These are phyloP conservation scores for Watersipora subatra DNA, from an alignment of 1,140 invertebrate genomes.

Conservation along the genomic window DNA sequence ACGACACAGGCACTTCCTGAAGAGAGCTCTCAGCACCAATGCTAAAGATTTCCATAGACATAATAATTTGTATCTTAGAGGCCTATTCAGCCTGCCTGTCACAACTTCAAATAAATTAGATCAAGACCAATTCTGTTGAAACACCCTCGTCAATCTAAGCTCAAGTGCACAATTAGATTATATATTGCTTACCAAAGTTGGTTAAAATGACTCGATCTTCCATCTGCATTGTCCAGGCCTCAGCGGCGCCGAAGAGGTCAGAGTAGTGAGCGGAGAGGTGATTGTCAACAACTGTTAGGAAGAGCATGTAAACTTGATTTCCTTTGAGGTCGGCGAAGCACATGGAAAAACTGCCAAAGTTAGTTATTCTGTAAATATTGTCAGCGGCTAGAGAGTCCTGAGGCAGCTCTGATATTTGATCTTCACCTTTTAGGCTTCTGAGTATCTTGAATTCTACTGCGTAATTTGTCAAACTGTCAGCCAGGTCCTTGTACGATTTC, in stretches of 20 bases:
- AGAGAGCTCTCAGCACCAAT: too few relatives aligned
- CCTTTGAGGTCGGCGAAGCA: neutral
- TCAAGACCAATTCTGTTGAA: too few relatives aligned
- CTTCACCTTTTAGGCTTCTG: neutral
- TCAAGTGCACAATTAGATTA: too few relatives aligned
- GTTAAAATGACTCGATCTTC: neutral
- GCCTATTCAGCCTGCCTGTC: too few relatives aligned
- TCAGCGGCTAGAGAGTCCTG: neutral
- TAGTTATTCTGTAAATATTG: neutral
- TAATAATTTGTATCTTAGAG: too few relatives aligned
- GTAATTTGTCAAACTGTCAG: neutral
- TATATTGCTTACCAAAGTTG: neutral
- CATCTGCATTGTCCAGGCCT: conserved; percentile 1
- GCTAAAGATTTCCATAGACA: too few relatives aligned
- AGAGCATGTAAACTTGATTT: neutral
- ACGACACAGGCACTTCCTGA: too few relatives aligned
- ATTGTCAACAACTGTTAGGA: neutral
- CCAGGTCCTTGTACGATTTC: neutral
- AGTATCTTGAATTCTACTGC: neutral
- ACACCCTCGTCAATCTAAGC: too few relatives aligned
- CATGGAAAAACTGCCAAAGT: neutral
- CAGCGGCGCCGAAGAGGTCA: neutral
- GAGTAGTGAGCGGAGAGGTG: neutral
- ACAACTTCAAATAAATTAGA: too few relatives aligned
- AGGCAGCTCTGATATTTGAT: neutral